Conservation (phyloP, 2,888 invertebrate genomes). For the Polia nebulosa region DNA sequence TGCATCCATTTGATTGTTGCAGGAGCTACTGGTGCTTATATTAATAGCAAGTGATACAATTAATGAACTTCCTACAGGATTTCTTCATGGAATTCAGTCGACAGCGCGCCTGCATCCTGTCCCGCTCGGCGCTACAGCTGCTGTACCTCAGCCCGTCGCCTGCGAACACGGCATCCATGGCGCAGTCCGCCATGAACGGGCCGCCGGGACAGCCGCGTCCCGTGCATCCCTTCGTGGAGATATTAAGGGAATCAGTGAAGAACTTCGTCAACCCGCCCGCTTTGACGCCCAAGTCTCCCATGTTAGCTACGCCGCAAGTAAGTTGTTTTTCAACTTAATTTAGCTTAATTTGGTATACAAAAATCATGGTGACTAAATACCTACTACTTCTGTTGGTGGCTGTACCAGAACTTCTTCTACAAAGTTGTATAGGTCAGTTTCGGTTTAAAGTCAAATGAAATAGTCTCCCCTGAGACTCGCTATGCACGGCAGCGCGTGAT, state of each 20-base stretch:
- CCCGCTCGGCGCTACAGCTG: slow-evolving; percentile 96
- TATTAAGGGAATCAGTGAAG: slow-evolving; percentile 96
- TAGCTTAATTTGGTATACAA: too few species aligned
- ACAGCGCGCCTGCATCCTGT: slow-evolving; percentile 97
- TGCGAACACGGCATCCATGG: slow-evolving; percentile 80
- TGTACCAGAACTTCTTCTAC: background rate
- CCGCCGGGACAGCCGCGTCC: slow-evolving; percentile 78
- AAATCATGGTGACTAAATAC: too few species aligned
- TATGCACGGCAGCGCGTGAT: too few species aligned
- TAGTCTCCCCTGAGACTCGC: too few species aligned
- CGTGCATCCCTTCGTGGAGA: slow-evolving; percentile 92
- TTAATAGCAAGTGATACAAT: too few species aligned
- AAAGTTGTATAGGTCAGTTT: background rate
- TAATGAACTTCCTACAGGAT: slow-evolving; percentile 94
- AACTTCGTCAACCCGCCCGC: slow-evolving; percentile 97
- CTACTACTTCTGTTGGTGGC: background rate
- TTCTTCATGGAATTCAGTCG: slow-evolving; percentile 98
- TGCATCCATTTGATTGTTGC: too few species aligned
- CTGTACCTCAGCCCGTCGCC: slow-evolving; percentile 92
- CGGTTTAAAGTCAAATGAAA: too few species aligned
- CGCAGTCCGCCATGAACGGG: slow-evolving; percentile 78
- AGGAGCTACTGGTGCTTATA: too few species aligned
- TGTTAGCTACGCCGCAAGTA: slow-evolving; percentile 93
- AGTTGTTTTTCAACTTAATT: slow-evolving; percentile 48
- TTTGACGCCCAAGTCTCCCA: slow-evolving; percentile 93